Evolutionary conservation across 1,140 invertebrate genomes (phyloP), one percentile per base, ranked within the genome.

Genomic region (Cepaea nemoralis): DNA sequence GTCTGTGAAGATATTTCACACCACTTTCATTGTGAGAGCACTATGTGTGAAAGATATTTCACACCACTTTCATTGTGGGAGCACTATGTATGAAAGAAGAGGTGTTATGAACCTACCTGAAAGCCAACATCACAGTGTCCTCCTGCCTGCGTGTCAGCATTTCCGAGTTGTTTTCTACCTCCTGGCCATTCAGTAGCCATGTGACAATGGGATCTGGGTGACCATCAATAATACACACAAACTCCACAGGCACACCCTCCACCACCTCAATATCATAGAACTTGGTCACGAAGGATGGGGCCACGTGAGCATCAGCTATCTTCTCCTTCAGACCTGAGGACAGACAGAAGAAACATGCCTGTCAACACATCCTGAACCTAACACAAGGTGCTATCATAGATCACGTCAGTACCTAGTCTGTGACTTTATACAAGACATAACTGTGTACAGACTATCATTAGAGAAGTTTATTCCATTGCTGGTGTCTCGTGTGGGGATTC

Each of bases 141-240:
- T 86, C 87, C 42, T 89, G 81, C 33, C 85, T 81, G 16, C 84
- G 69, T n/a, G 87, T 86, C 33, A 77, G 77, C 12, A 88, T 78
- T 6, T 87, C 86, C 5, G 83, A 79, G 22, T 82, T 75, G 16
- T 83, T 82, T 5, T 81, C 77, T 19, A 90, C 83, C 75, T 88
- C 87, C 31, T 83, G 77, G 33, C 88, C 88, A 82, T 89, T 86
- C 12, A 87, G 77, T 14, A 88, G 69, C 89, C 88, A 89, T 42
- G 85, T 86, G 63, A 89, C 86, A 16, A 63, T 77, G 2, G 89
- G 88, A 27, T 86, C 83, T 35, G 89, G 88, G 71, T 85, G 82
- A 0, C 89, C 89, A 31, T 85, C 82, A 70, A 89, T 86, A 48
- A 87, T 74, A 77, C 88, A 90, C n/a, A 86, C 86, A 40, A 90